phyloP scores from a whole-genome alignment of 2,888 invertebrate genomes.

The Apotomis capreana region DNA sequence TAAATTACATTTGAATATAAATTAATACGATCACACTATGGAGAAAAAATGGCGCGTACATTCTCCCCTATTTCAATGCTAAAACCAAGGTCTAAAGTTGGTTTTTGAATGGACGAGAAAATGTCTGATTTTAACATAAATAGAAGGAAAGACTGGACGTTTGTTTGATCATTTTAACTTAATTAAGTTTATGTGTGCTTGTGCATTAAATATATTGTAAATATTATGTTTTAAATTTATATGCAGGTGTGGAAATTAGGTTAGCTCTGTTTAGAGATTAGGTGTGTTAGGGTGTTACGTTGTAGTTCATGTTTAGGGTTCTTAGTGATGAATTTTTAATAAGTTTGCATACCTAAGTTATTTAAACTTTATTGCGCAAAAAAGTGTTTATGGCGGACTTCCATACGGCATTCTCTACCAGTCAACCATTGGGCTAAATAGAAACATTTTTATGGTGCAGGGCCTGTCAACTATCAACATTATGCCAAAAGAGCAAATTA shows the following conservation, averaged over 20 bases:
- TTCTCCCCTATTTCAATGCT: constrained; percentile 18
- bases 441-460: no score
- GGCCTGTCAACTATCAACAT: no score
- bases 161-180: constrained; percentile 48
- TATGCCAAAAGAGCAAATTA: no score
- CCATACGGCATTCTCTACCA: no score
- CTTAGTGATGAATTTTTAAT: no score
- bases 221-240: constrained; percentile 33
- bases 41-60: constrained; percentile 56
- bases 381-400: no score
- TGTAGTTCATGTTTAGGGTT: neutral
- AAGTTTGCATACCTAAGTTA: no score
- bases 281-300: constrained; percentile 11
- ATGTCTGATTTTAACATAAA: constrained; percentile 34
- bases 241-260: constrained; percentile 18
- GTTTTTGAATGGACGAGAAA: neutral
- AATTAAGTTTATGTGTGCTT: constrained; percentile 43
- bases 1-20: constrained; percentile 82
- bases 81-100: neutral
- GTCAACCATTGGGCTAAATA: no score
- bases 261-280: constrained; percentile 22
- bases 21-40: constrained; percentile 75
- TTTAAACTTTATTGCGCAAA: no score
- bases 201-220: constrained; percentile 40
- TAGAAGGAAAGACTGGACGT: constrained; percentile 34